Percentiles rank a stretch among this genome's conserved stretches.
Conservation (phyloP, 2,797 vertebrate species). For the Hozukius guyotensis region DNA sequence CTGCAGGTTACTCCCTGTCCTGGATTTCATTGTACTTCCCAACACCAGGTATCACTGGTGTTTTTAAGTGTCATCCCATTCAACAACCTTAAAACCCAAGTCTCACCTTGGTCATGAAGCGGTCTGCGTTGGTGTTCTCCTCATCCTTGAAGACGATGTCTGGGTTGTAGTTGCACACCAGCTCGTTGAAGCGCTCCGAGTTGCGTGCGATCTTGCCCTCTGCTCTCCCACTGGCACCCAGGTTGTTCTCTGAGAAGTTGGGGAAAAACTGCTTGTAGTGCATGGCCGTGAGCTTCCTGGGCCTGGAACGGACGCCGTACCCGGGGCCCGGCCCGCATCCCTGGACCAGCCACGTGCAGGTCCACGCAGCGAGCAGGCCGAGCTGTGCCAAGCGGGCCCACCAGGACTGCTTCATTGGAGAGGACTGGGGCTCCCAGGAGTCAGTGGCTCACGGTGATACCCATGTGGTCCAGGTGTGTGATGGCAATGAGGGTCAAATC, state of each 20-base stretch:
- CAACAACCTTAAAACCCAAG: neutral
- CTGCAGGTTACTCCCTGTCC: neutral
- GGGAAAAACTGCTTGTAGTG: conserved; percentile 95
- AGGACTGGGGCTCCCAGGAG: conserved; percentile 66
- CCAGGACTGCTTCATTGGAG: conserved; percentile 83
- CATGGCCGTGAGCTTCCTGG: conserved; percentile 90
- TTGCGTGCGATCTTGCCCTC: conserved; percentile 92
- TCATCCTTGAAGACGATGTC: conserved; percentile 98
- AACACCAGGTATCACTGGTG: neutral
- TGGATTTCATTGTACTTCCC: neutral
- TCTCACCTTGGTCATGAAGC: conserved; percentile 96
- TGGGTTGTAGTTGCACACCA: conserved; percentile 97
- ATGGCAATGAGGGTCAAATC: conserved; percentile 64
- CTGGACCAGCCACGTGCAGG: conserved; percentile 82
- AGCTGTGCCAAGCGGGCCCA: conserved; percentile 80
- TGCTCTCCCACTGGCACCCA: conserved; percentile 93
- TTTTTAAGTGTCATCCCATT: neutral
- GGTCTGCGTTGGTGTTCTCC: conserved; percentile 94
- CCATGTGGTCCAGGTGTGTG: conserved; percentile 68
- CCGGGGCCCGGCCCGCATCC: conserved; percentile 93
- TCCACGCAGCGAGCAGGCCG: conserved; percentile 82
- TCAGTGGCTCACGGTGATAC: conserved; percentile 70
- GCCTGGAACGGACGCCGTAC: conserved; percentile 84
- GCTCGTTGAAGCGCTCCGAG: conserved; percentile 92
- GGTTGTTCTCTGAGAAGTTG: conserved; percentile 93